These are phyloP conservation scores for Apocheima hispidaria DNA, from an alignment of 2,888 invertebrate species.

Conservation along the genomic window DNA sequence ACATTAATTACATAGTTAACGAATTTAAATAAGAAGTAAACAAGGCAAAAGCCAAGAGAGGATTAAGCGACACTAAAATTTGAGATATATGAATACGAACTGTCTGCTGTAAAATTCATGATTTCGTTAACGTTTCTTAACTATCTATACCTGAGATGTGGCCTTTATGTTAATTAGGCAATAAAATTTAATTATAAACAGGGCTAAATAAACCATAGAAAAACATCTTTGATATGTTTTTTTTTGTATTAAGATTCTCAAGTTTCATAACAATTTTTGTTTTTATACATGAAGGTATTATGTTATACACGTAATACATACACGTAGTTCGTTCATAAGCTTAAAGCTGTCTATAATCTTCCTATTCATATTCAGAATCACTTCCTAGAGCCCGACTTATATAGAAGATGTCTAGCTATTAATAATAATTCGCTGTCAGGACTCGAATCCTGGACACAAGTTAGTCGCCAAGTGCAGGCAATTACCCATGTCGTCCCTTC, in stretches of 20 bases:
- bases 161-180: too few relatives aligned
- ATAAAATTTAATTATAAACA: too few relatives aligned
- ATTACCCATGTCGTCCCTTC: slow-evolving; percentile 66
- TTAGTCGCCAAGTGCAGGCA: too few relatives aligned
- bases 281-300: too few relatives aligned
- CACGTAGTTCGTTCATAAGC: neutral
- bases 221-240: too few relatives aligned
- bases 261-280: too few relatives aligned
- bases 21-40: slow-evolving; percentile 53
- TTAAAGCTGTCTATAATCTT: slow-evolving; percentile 1
- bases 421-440: slow-evolving; percentile 75
- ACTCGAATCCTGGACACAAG: slow-evolving; percentile 68
- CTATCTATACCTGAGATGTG: too few relatives aligned
- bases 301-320: too few relatives aligned
- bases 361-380: slow-evolving; percentile 6
- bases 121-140: too few relatives aligned
- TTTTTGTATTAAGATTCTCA: too few relatives aligned
- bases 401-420: slow-evolving; percentile 62
- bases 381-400: slow-evolving; percentile 59
- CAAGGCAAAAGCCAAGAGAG: slow-evolving; percentile 17
- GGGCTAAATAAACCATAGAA: too few relatives aligned
- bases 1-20: slow-evolving; percentile 41
- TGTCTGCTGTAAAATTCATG: neutral
- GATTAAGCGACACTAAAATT: slow-evolving; percentile 12
- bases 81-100: neutral